A percentile compares a stretch with the other conserved stretches of the same genome.
Evolutionary conservation across 2,797 vertebrate species (phyloP).

Genomic region (Ctenopoma multispine): DNA sequence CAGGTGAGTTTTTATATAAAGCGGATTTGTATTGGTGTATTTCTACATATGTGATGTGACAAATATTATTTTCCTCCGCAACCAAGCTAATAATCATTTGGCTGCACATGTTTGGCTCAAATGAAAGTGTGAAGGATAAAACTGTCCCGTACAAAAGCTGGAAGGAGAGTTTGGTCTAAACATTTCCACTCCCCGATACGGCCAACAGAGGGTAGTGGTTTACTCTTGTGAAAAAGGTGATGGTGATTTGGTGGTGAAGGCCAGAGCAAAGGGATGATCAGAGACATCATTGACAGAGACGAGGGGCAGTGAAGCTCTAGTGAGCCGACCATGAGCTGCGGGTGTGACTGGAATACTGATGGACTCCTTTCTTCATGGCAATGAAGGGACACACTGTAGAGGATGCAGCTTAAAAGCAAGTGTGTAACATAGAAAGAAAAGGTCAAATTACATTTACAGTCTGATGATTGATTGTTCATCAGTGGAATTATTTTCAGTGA

Average conservation of each 20-base stretch:
- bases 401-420: slow-evolving; percentile 34
- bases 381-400: slow-evolving; percentile 74
- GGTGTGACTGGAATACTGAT: slow-evolving; percentile 74
- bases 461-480: background rate
- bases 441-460: background rate
- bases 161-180: background rate
- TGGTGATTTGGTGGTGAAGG: slow-evolving; percentile 29
- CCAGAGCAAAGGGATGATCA: slow-evolving; percentile 49
- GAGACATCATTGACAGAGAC: slow-evolving; percentile 68
- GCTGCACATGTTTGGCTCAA: background rate
- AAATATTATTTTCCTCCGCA: too few species aligned
- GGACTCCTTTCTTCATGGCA: slow-evolving; percentile 50
- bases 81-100: background rate
- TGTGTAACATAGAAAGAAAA: background rate
- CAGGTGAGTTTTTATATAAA: background rate
- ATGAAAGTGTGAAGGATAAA: background rate
- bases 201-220: slow-evolving; percentile 71
- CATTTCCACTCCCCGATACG: slow-evolving; percentile 35
- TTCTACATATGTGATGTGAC: background rate
- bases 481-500: background rate
- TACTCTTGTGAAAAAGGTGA: slow-evolving; percentile 11
- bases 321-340: slow-evolving; percentile 57
- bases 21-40: background rate
- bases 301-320: slow-evolving; percentile 71
- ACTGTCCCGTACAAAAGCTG: too few species aligned